These are phyloP conservation scores for Hypomesus transpacificus DNA, from an alignment of 2,113 vertebrate species.

Conservation along the genomic window DNA sequence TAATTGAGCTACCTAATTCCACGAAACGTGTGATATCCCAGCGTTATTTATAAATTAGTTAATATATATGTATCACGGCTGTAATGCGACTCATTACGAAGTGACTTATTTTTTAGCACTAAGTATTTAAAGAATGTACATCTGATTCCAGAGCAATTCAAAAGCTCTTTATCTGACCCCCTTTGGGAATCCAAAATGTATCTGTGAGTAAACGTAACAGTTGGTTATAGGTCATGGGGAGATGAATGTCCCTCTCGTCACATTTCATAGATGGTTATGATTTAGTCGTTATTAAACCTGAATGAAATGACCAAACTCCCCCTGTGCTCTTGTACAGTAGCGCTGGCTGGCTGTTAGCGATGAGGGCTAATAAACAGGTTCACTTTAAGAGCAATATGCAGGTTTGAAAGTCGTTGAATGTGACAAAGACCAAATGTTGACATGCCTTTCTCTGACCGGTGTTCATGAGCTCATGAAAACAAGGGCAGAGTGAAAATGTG, in stretches of 20 bases:
- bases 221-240: neutral
- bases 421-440: neutral
- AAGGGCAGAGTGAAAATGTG: conserved; percentile 18
- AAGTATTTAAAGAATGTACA: conserved; percentile 32
- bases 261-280: conserved; percentile 27
- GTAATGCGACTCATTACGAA: conserved; percentile 28
- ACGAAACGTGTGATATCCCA: conserved; percentile 30
- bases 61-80: conserved; percentile 52
- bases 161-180: neutral
- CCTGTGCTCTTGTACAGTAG: neutral
- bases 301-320: neutral
- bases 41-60: conserved; percentile 60
- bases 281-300: neutral
- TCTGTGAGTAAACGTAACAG: conserved; percentile 4
- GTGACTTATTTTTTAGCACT: conserved; percentile 40
- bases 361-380: no score
- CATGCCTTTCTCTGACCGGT: conserved; percentile 10
- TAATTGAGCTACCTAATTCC: conserved; percentile 40
- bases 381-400: neutral
- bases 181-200: neutral
- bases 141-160: conserved; percentile 4
- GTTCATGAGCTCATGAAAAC: neutral
- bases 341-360: neutral
- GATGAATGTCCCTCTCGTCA: conserved; percentile 4
- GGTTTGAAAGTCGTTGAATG: neutral